Percentiles rank a stretch among this genome's conserved stretches.
These are phyloP conservation scores for Mohoua ochrocephala DNA, from an alignment of 2,113 vertebrate species.

Conservation along the genomic window DNA sequence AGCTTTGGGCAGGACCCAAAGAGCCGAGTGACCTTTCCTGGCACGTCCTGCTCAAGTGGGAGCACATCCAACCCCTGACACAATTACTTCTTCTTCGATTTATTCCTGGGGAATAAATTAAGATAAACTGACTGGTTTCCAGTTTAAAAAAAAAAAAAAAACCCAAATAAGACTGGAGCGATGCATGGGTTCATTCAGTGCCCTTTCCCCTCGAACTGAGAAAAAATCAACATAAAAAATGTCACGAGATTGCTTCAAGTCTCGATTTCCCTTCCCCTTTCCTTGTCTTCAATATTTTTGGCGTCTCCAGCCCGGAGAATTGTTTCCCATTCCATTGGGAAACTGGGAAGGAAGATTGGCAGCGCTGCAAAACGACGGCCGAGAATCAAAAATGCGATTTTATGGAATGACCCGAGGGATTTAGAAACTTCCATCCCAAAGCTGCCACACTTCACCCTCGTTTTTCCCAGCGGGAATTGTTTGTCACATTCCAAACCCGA, in stretches of 20 bases:
- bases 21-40: background rate
- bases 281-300: background rate
- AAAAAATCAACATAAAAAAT: background rate
- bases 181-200: background rate
- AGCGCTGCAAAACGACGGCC: background rate
- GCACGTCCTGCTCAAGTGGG: background rate
- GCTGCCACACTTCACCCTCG: accelerated
- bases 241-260: accelerated
- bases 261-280: background rate
- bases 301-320: background rate
- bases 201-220: background rate
- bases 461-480: background rate
- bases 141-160: too few species aligned
- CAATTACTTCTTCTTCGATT: background rate
- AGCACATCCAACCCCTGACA: background rate
- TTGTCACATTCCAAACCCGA: background rate
- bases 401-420: background rate
- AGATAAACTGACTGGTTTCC: background rate
- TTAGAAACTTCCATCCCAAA: background rate
- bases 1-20: background rate
- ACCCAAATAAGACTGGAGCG: accelerated
- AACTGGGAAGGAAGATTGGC: background rate
- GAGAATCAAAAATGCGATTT: accelerated
- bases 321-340: background rate
- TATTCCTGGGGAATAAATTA: background rate